Conservation (phyloP, 2,797 vertebrate species). For the Salarias fasciatus region DNA sequence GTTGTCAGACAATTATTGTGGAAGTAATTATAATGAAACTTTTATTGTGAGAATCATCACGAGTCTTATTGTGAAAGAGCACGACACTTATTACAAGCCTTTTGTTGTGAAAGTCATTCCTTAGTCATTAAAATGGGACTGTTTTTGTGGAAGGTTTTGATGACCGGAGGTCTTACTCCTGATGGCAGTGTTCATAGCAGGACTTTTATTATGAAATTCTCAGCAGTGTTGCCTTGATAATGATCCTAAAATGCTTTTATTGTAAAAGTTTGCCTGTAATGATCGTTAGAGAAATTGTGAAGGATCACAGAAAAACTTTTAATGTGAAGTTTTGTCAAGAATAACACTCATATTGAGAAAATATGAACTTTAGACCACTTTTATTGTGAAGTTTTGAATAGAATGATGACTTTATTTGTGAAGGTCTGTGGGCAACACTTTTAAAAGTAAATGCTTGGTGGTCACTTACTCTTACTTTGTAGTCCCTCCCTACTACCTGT, state of each 20-base stretch:
- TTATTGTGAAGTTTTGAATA: too few species aligned
- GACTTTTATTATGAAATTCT: neutral
- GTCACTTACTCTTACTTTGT: too few species aligned
- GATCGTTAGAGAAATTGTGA: neutral
- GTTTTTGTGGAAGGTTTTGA: neutral
- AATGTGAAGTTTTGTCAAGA: too few species aligned
- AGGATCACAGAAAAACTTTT: too few species aligned
- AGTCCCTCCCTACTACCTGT: too few species aligned
- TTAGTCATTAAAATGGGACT: neutral
- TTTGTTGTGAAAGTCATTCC: neutral
- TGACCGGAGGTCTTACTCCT: too few species aligned
- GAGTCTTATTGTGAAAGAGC: neutral
- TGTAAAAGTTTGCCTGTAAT: neutral
- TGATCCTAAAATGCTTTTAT: neutral
- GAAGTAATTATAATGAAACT: neutral
- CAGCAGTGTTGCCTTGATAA: too few species aligned
- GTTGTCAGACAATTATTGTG: neutral
- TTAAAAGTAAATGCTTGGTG: too few species aligned
- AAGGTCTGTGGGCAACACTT: too few species aligned
- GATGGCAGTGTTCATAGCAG: neutral
- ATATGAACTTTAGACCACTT: too few species aligned
- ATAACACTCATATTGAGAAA: too few species aligned
- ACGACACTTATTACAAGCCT: neutral
- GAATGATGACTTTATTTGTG: too few species aligned
- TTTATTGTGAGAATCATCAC: neutral